Base-by-base conservation (phyloP, 2,797 vertebrate genomes). In the Cryptoblepharus egeriae region DNA sequence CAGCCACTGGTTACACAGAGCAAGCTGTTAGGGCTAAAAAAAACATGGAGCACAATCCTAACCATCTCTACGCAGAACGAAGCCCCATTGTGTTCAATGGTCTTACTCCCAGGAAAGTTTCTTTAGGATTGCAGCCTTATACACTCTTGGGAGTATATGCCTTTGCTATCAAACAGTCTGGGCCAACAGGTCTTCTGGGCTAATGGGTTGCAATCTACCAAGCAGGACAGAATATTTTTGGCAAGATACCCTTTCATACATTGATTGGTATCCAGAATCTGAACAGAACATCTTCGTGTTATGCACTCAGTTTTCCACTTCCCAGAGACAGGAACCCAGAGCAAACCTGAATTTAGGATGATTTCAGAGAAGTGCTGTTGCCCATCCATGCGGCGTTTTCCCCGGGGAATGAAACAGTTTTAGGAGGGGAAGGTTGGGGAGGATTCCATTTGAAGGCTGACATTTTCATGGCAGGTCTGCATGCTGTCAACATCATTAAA, bases 351-450 rank as follows among this genome's bases (percentile, higher is more conserved):
- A 1, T 35, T 90, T 75, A 26, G 26, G n/a, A 0, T 83, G 80
- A 26, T 78, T 87, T 87, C 61, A 79, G 8, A 63, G 81, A 88
- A 84, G 30, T n/a, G 32, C 1, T 45, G 4, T 70, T 84, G 74
- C 26, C 61, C 71, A 42, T 42, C 86, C 28, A 4, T 13, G 42
- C 64, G 30, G 49, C 37, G 76, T 57, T 70, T 26, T 61, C 57
- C 8, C 1, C 26, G 61, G 57, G 83, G 22, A 79, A 45, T 13
- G 3, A 30, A 63, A 26, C 72, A 70, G 82, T 82, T 64, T 63
- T 86, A 20, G 74, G 49, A 60, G 26, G 73, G 71, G 68, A 88
- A 55, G 7, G 18, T 12, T 1, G 39, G 35, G 83, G 82, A 79
- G 77, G 67, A 69, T 87, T 85, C 49, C 67, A 20, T 57, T 72